A percentile compares a stretch with the other conserved stretches of the same genome.
These are phyloP conservation scores for Cremastinae sp. DNA, from an alignment of 2,888 invertebrate species.

Conservation along the genomic window DNA sequence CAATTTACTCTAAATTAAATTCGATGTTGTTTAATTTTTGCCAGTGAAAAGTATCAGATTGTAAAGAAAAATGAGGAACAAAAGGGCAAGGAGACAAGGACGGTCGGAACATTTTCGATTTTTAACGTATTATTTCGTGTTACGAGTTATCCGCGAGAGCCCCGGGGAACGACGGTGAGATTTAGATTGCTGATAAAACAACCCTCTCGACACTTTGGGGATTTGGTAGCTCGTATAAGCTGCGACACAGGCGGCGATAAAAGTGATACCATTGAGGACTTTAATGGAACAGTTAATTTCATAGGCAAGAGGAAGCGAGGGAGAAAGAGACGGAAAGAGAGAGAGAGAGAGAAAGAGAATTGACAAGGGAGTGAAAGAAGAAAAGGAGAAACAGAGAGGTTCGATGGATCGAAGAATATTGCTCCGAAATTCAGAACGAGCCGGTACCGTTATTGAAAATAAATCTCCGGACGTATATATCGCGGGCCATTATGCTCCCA, in stretches of 20 bases:
- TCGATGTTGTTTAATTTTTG: no score
- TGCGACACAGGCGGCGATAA: constrained; percentile 44
- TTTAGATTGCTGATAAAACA: constrained; percentile 34
- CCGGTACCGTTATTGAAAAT: no score
- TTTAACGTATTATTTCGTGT: constrained; percentile 17
- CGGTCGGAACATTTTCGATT: neutral
- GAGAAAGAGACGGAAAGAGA: neutral
- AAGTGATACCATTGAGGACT: constrained; percentile 55
- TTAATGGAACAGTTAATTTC: constrained; percentile 58
- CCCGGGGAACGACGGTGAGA: constrained; percentile 10
- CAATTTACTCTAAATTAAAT: no score
- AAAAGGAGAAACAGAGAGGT: no score
- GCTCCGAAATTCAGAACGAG: no score
- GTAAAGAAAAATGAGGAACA: neutral
- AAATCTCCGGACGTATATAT: neutral
- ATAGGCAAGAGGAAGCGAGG: constrained; percentile 21
- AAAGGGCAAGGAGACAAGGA: neutral
- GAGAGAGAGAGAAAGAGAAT: neutral
- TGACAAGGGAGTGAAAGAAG: no score
- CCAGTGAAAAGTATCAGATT: no score
- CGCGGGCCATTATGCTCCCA: neutral
- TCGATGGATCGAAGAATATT: no score
- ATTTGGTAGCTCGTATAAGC: constrained; percentile 48
- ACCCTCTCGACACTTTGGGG: constrained; percentile 32
- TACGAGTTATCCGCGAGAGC: neutral